Base-by-base conservation (phyloP, 2,113 vertebrate species). In the Felis chaus region DNA sequence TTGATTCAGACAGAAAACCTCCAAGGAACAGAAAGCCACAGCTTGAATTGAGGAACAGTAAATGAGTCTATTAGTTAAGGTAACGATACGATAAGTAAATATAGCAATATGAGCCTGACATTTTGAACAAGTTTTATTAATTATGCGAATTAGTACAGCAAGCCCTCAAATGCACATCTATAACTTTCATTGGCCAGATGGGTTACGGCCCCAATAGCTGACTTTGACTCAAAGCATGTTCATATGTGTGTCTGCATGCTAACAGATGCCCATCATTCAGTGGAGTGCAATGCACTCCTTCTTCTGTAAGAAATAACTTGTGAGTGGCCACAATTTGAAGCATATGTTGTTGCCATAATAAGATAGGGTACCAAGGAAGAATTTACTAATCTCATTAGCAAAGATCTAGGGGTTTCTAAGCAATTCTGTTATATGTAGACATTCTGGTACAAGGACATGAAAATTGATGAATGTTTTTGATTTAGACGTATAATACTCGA, bases 291-390 rank as follows among this genome's bases (percentile, higher is more conserved):
- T 29, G 45, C 92, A 74, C 73, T 41, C 48, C 29, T 31, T 98
- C 96, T 94, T 93, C 94, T 95, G 74, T 55, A 91, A 85, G 94
- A 84, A 97, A 97, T 81, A 96, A 88, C 76, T 74, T 98, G 63
- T 86, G 74, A 98, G 41, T 5, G 3, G 96, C 69, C 27, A 74
- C 80, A n/a, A 93, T 96, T 96, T 91, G 81, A 94, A 97, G 94
- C 78, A 97, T 89, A 97, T 97, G 68, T 61, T 94, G 88, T 97
- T 91, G 36, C 31, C 96, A 97, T 82, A 97, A 91, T 94, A 97
- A 97, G 88, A 95, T 96, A 97, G 94, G 80, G 73, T 61, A 95
- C 87, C 90, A 91, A n/a, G 36, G 45, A 97, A 85, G 36, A 80
- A 97, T 97, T 98, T 91, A 91, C 50, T 48, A 92, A 89, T 94